phyloP scores from a whole-genome alignment of 2,113 vertebrate species.

The Orycteropus afer region DNA sequence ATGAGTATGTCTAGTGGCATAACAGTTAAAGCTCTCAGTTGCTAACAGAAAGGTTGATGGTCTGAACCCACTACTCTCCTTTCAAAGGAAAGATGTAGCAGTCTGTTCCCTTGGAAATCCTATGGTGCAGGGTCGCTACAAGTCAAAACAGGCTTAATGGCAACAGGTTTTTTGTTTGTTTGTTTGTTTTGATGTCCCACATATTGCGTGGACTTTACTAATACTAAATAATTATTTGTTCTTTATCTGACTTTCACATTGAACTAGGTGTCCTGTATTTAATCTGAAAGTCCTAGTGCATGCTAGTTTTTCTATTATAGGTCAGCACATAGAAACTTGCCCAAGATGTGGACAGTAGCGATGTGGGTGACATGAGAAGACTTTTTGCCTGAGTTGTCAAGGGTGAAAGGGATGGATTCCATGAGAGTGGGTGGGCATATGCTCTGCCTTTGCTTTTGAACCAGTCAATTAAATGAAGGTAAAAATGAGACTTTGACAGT shows the following conservation, averaged over 20 bases:
- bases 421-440: background rate
- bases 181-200: background rate
- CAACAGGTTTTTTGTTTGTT: too few relatives aligned
- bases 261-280: background rate
- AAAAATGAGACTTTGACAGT: conserved; percentile 66
- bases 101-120: background rate
- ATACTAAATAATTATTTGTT: background rate
- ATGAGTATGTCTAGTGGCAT: background rate
- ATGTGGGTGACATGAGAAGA: background rate
- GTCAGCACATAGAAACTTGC: background rate
- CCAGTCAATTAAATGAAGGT: conserved; percentile 54
- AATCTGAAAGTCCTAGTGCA: background rate
- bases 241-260: background rate
- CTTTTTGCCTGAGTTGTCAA: background rate
- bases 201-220: background rate
- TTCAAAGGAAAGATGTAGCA: background rate
- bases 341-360: background rate
- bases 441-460: conserved; percentile 49
- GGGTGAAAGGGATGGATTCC: background rate
- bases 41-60: background rate
- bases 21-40: background rate
- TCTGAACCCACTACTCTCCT: too few relatives aligned
- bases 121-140: background rate
- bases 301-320: background rate
- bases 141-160: too few relatives aligned